Base-by-base conservation (phyloP, 2,113 vertebrate species). In the Eclectus roratus region DNA sequence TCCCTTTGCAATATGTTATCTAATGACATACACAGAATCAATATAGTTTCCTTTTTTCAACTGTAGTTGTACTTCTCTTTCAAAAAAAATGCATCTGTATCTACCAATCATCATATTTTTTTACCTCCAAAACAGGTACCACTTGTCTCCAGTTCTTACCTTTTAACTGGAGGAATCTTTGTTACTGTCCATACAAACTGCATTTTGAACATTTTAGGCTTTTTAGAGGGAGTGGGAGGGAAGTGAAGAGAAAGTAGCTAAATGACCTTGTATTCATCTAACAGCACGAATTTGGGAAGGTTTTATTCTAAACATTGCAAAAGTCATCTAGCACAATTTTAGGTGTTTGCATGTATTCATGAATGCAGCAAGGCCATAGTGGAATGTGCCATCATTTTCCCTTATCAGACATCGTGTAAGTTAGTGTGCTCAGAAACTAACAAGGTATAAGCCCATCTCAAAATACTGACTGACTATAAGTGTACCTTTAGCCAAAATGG, bases 171-270 rank as follows among this genome's bases (percentile, higher is more conserved):
- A 28, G 43, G 37, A 85, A 37, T 1, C 5, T 71, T 71, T 91
- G 12, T 33, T 68, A 53, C 13, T 28, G 12, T 52, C 23, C 18
- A 46, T 24, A 49, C 20, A 81, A 80, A 60, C 14, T 41, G 46
- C 64, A 50, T 50, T 83, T 82, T 80, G 33, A 80, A 64, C 10
- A 68, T 28, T 11, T 35, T 4, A 46, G 6, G 17, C 7, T 71
- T 65, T 13, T 46, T 31, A 41, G 39, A 24, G 3, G 29, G 35
- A 33, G 7, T 7, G 7, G 17, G 1, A 3, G 3, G 2, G 2
- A 3, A 27, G 19, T 13, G 23, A 70, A 16, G 10, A 64, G 11
- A 64, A 89, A 86, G 16, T 8, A 60, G 5, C 17, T 37, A 50
- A 73, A 73, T 6, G 8, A 43, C 4, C 5, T 78, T 61, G 10